Conservation (phyloP, 1,140 invertebrate genomes). For the Drosophila tsacasi region DNA sequence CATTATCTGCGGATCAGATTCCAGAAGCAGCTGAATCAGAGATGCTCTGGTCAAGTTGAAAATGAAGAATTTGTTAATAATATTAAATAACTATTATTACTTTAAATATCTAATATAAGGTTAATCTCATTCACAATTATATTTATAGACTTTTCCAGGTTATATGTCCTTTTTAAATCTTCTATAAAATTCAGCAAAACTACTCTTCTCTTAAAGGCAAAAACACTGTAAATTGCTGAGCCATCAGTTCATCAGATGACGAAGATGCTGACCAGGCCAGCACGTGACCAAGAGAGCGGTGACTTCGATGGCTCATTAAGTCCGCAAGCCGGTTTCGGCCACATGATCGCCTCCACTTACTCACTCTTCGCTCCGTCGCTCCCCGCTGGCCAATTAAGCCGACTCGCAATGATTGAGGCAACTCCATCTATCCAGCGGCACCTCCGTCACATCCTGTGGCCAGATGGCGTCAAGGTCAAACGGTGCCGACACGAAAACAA, state of each 20-base stretch:
- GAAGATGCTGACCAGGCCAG: conserved; percentile 31
- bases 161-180: too few species aligned
- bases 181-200: too few species aligned
- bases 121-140: too few species aligned
- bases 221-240: conserved; percentile 6
- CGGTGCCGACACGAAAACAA: conserved; percentile 14
- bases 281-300: conserved; percentile 48
- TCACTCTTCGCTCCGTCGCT: neutral
- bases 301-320: conserved; percentile 53
- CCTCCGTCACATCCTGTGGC: conserved; percentile 52
- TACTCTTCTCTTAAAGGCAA: neutral
- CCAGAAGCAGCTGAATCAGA: neutral
- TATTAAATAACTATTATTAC: neutral
- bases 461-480: conserved; percentile 59
- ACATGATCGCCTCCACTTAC: conserved; percentile 14
- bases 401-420: conserved; percentile 13
- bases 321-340: conserved; percentile 56
- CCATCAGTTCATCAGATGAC: conserved; percentile 18
- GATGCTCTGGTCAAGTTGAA: conserved; percentile 15
- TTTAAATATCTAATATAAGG: neutral
- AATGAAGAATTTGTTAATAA: too few species aligned
- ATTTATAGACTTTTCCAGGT: too few species aligned
- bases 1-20: conserved; percentile 19
- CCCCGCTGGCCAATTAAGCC: conserved; percentile 26
- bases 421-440: neutral